Evolutionary conservation across 2,797 vertebrate genomes (phyloP), one percentile per base, ranked within the genome.

Genomic region (Girardinus metallicus): DNA sequence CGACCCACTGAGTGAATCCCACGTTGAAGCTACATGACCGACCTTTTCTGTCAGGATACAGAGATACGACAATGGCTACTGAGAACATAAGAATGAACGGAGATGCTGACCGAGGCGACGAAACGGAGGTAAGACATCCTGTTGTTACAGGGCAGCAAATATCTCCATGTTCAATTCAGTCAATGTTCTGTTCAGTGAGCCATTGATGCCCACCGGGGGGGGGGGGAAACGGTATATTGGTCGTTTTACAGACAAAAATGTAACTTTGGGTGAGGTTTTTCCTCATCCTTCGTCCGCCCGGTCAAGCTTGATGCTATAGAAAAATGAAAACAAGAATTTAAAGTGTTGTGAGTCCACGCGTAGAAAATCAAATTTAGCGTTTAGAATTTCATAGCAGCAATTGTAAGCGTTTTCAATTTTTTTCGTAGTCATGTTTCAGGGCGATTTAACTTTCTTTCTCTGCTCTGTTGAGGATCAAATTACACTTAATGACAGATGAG

Each of bases 81-180:
- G 95, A 94, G 34, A 64, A 66, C 73, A 26, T 95, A 46, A 94
- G 95, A 77, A 89, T 96, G 92, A 95, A 94, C 88, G 93, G 94
- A 10, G 88, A 76, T 76, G 86, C 85, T 53, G 93, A 85, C 75
- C 76, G 73, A 39, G 77, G 80, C 76, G 83, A 81, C 15, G 91
- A 86, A 5, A 18, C 31, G 26, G 94, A 91, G 94, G 96, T 96
- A 76, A 86, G 64, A 26, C 23, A 16, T 13, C 26, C 41, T 44
- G 68, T 71, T 71, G 2, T 41, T 68, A 26, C 64, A 13, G 64
- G 36, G 36, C 36, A 41, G 36, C 3, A 41, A 12, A 43, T 41
- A 26, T 68, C 9, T 66, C 62, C 34, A 68, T 68, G 64, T 68
- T 41, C 64, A 12, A 1, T 66, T 66, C 62, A 36, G 34, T 16